Conservation (phyloP, 1,140 invertebrate species). For the Ladona fulva region DNA sequence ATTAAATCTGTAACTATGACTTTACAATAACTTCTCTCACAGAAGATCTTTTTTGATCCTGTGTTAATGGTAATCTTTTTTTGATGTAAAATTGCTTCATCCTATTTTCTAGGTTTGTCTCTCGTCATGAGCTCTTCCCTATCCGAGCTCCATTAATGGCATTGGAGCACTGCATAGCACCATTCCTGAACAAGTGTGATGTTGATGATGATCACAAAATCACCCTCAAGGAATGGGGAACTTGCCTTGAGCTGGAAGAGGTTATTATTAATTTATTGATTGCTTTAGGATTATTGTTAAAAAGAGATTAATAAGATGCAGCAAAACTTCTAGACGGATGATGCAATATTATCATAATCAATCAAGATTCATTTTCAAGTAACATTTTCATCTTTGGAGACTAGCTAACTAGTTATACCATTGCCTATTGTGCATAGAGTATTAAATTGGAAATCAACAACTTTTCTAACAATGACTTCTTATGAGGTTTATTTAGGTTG, state of each 20-base stretch:
- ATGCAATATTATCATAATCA: neutral
- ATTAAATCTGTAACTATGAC: too few relatives aligned
- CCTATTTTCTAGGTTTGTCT: slow-evolving; percentile 55
- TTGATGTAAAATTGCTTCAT: too few relatives aligned
- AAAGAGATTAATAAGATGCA: too few relatives aligned
- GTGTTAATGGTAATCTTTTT: too few relatives aligned
- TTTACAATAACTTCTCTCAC: too few relatives aligned
- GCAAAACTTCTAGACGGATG: too few relatives aligned
- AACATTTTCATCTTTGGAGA: too few relatives aligned
- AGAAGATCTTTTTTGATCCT: too few relatives aligned
- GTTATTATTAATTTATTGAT: slow-evolving; percentile 31
- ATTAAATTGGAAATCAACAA: neutral
- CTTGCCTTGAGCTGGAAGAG: slow-evolving; percentile 75
- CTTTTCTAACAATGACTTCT: neutral
- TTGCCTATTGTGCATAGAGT: too few relatives aligned
- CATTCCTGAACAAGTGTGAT: slow-evolving; percentile 88
- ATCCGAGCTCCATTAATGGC: slow-evolving; percentile 85
- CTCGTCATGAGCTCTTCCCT: slow-evolving; percentile 88
- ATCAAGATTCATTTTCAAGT: slow-evolving; percentile 10
- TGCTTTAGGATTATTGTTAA: neutral
- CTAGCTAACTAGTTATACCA: too few relatives aligned
- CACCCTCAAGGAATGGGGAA: slow-evolving; percentile 83
- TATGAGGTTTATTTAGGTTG: neutral
- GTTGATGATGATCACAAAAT: slow-evolving; percentile 78
- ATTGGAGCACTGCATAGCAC: slow-evolving; percentile 88